Evolutionary conservation across 1,140 invertebrate genomes (phyloP).

Genomic region (Lucilia sericata): DNA sequence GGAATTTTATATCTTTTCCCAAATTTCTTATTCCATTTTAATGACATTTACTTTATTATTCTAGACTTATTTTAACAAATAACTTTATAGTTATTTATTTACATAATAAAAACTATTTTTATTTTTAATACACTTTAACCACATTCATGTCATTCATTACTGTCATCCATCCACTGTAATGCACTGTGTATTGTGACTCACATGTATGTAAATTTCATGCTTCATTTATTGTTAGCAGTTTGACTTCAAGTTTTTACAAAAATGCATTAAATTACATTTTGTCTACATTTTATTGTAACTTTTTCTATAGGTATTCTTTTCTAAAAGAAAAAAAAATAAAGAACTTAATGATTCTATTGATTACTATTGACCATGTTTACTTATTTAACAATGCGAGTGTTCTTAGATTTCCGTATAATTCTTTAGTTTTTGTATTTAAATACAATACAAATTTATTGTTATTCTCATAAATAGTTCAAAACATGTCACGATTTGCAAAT

Average conservation of each 20-base stretch:
- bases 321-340: neutral
- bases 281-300: neutral
- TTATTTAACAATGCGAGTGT: neutral
- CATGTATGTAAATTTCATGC: conserved; percentile 9
- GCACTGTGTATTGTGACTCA: neutral
- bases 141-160: conserved; percentile 28
- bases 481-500: conserved; percentile 31
- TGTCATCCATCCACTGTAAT: conserved; percentile 12
- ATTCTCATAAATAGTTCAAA: conserved; percentile 26
- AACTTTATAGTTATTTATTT: too few species aligned
- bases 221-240: conserved; percentile 17
- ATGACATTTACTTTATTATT: too few species aligned
- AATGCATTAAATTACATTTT: neutral
- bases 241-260: neutral
- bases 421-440: neutral
- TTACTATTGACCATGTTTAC: conserved; percentile 5
- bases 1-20: too few species aligned
- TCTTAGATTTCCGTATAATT: conserved; percentile 32
- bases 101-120: too few species aligned
- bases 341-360: neutral
- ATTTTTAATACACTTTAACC: too few species aligned
- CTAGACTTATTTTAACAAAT: too few species aligned
- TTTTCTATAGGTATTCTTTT: too few species aligned
- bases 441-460: conserved; percentile 14
- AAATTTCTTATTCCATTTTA: too few species aligned